A percentile compares a stretch with the other conserved stretches of the same genome.
Evolutionary conservation across 2,797 vertebrate species (phyloP).

Genomic region (Poeciliopsis turneri): DNA sequence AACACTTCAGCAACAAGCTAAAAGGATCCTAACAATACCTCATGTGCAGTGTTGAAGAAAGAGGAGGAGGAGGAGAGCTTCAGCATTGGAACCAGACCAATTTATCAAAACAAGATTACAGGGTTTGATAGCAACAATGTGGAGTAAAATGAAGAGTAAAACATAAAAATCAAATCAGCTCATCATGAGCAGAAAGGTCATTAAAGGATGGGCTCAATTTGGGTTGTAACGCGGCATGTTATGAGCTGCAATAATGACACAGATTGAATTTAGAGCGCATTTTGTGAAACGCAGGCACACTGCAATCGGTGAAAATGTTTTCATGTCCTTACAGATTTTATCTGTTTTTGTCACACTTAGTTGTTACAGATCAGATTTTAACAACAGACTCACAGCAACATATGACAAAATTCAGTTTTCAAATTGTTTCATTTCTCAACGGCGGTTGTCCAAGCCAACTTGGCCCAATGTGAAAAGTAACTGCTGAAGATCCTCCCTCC

Average conservation of each 20-base stretch:
- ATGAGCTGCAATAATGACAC: slow-evolving; percentile 4
- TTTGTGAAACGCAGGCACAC: neutral
- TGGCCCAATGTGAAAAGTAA: neutral
- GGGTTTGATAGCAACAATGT: slow-evolving; percentile 5
- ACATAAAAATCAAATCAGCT: slow-evolving; percentile 2
- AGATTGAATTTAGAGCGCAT: neutral
- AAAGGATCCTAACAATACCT: slow-evolving; percentile 49
- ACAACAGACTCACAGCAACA: neutral
- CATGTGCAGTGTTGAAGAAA: slow-evolving; percentile 31
- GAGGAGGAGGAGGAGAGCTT: slow-evolving; percentile 23
- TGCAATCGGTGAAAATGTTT: neutral
- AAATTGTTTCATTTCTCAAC: neutral
- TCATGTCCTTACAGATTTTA: neutral
- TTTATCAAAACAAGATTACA: neutral
- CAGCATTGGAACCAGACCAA: slow-evolving; percentile 1
- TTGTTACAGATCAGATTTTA: neutral
- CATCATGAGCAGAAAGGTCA: neutral
- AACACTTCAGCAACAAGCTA: slow-evolving; percentile 67
- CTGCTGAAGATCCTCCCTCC: neutral
- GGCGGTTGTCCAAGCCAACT: neutral
- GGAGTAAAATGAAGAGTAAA: neutral
- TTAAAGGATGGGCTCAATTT: slow-evolving; percentile 1
- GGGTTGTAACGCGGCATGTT: neutral
- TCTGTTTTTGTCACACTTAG: neutral
- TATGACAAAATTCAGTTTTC: neutral